Conservation (phyloP, 2,888 invertebrate genomes). For the Parascotia fuliginaria region DNA sequence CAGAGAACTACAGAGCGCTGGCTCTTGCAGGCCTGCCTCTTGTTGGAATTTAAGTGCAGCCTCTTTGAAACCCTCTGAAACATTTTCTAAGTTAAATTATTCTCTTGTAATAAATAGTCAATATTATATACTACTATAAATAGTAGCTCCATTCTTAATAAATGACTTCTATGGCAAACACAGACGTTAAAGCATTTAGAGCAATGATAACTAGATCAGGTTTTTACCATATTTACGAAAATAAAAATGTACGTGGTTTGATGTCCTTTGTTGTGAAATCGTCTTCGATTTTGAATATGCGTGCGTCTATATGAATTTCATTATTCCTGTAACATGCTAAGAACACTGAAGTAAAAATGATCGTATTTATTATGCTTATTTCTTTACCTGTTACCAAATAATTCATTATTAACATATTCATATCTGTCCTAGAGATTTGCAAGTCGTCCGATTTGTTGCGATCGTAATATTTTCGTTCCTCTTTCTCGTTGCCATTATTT, state of each 20-base stretch:
- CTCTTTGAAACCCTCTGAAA: constrained; percentile 96
- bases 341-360: background rate
- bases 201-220: too few relatives aligned
- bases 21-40: constrained; percentile 92
- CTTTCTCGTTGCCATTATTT: constrained; percentile 69
- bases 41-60: constrained; percentile 98
- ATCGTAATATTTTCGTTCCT: constrained; percentile 87
- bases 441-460: constrained; percentile 90
- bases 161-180: too few relatives aligned
- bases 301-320: background rate
- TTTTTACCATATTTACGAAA: constrained; percentile 21
- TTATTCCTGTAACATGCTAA: background rate
- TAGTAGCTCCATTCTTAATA: too few relatives aligned
- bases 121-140: too few relatives aligned
- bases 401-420: constrained; percentile 99
- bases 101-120: background rate
- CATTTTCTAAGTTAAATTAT: background rate
- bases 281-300: constrained; percentile 1
- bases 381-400: constrained; percentile 96
- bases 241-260: constrained; percentile 7
- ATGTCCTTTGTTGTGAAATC: constrained; percentile 36
- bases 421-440: constrained; percentile 95
- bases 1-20: constrained; percentile 89
- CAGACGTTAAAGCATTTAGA: too few relatives aligned
- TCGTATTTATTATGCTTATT: background rate